Percentiles rank a stretch among this genome's conserved stretches.
Conservation (phyloP, 1,140 invertebrate genomes). For the Trinorchestia longiramus region DNA sequence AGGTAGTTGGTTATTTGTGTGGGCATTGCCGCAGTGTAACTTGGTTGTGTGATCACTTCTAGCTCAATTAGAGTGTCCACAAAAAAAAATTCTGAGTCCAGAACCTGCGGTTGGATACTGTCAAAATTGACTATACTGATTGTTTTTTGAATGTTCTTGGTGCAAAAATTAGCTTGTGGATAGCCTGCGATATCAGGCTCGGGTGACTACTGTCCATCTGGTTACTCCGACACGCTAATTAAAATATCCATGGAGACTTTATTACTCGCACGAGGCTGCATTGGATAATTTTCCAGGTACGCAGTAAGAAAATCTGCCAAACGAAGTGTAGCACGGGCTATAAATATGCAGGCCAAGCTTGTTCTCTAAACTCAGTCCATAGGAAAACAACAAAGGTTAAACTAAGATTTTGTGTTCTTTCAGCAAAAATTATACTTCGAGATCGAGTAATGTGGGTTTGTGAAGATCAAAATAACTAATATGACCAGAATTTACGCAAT, state of each 20-base stretch:
- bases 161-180: slow-evolving; percentile 6
- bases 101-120: neutral
- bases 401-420: no score
- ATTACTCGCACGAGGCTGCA: neutral
- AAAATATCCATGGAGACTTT: slow-evolving; percentile 1
- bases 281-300: neutral
- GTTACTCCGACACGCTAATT: neutral
- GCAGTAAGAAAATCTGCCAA: neutral
- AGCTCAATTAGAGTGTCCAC: neutral
- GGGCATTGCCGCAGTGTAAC: neutral
- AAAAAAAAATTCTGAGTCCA: neutral
- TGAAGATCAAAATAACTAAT: no score
- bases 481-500: no score
- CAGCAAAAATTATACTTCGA: no score
- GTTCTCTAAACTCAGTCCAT: no score
- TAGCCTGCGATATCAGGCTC: neutral
- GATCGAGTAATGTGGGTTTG: no score
- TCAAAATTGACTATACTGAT: slow-evolving; percentile 30
- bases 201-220: neutral
- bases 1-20: slow-evolving; percentile 38
- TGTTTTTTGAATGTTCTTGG: slow-evolving; percentile 28
- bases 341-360: no score
- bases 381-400: no score
- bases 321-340: neutral
- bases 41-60: neutral